These are phyloP conservation scores for Furcula furcula DNA, from an alignment of 2,888 invertebrate species.

Conservation along the genomic window DNA sequence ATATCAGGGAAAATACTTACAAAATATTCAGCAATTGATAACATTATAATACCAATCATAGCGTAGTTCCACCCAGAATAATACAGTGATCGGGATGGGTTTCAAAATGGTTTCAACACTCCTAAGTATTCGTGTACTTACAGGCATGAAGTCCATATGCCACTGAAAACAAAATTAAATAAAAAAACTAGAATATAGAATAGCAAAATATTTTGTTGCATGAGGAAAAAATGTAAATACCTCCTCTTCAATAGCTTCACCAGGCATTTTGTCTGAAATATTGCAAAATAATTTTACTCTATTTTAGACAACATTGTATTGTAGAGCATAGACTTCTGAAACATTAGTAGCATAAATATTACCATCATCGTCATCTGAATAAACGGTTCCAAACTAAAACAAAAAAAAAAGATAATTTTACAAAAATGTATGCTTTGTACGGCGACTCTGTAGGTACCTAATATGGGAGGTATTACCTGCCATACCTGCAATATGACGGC, in stretches of 20 bases:
- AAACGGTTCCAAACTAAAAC: constrained; percentile 19
- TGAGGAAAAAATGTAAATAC: constrained; percentile 31
- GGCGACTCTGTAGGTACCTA: too few relatives aligned
- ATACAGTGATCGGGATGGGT: too few relatives aligned
- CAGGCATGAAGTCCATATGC: constrained; percentile 77
- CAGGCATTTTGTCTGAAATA: constrained; percentile 36
- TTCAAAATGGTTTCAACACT: too few relatives aligned
- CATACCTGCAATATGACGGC: constrained; percentile 18
- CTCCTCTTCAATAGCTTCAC: constrained; percentile 62
- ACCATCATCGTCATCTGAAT: constrained; percentile 23
- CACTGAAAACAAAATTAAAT: constrained; percentile 47
- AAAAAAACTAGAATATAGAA: background rate
- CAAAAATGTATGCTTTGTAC: too few relatives aligned
- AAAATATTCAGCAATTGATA: too few relatives aligned
- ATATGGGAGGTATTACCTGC: background rate
- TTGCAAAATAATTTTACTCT: constrained; percentile 3
- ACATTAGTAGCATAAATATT: constrained; percentile 4
- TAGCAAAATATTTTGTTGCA: background rate
- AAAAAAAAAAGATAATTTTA: background rate
- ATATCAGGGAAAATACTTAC: too few relatives aligned
- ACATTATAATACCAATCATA: too few relatives aligned
- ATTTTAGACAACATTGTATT: too few relatives aligned
- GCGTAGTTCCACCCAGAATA: too few relatives aligned
- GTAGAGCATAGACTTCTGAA: too few relatives aligned
- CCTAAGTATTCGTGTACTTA: too few relatives aligned